Base-by-base conservation (phyloP, 2,797 vertebrate species). In the Remorina albescens region DNA sequence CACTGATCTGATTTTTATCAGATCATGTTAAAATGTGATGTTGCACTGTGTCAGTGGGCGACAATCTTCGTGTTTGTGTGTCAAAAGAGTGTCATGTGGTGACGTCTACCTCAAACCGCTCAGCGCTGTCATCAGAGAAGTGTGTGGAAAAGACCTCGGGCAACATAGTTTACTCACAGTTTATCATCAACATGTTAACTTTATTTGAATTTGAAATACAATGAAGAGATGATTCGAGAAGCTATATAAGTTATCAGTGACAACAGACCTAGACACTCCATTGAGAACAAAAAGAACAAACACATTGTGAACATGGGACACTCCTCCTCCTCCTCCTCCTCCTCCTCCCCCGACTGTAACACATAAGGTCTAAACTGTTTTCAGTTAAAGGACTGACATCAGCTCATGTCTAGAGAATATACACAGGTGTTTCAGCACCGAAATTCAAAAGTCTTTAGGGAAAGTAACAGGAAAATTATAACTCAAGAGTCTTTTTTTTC, bases 191-290 rank as follows among this genome's bases (percentile, higher is more conserved):
- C 92, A 92, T 91, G 92, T 86, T 88, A 90, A 90, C 89, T 94
- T 93, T 93, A 93, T 91, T 93, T 92, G 89, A 93, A 90, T 89
- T 92, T 93, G 89, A 93, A 94, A 91, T 93, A 94, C 92, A 94
- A 91, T 92, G 90, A 93, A 90, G 91, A 91, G 91, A 91, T 92
- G 93, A 91, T 91, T 90, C 68, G 78, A 91, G 90, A 92, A 91
- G 92, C 88, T 92, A 91, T 90, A 91, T 92, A 92, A 92, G 92
- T 93, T 93, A 93, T 93, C 88, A 91, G 90, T 92, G 93, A 94
- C 91, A 91, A 92, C 90, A 92, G 89, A 92, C 91, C 86, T 85
- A 93, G 89, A 93, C 90, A 92, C 89, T 90, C 91, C 92, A 91
- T 92, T 80, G 87, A 91, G 89, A 91, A 91, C 79, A 81, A 88